Conservation (phyloP, 2,113 vertebrate species). For the Baryphthengus martii region DNA sequence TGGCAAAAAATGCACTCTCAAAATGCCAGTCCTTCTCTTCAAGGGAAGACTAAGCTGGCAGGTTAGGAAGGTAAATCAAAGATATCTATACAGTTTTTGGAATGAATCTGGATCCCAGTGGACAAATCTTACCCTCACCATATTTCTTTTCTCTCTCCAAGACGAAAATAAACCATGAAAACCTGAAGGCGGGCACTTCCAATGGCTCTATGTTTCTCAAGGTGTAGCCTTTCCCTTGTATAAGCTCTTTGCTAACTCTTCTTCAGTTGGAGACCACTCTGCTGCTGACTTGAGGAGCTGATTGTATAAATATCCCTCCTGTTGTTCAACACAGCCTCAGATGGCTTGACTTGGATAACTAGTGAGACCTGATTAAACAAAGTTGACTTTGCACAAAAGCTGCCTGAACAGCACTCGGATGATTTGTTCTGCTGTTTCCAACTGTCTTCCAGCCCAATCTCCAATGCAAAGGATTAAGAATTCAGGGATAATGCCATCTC, state of each 20-base stretch:
- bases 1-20: not conserved
- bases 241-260: not conserved
- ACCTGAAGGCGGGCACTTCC: not conserved
- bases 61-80: not conserved
- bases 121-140: not conserved
- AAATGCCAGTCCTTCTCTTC: not conserved
- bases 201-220: not conserved
- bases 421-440: not conserved
- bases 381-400: not conserved
- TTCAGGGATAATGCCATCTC: not conserved
- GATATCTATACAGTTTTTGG: not conserved
- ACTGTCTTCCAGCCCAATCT: not conserved
- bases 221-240: not conserved
- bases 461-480: not conserved
- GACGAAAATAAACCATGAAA: not conserved
- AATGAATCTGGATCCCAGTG: not conserved
- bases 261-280: rapidly evolving
- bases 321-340: not conserved
- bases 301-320: not conserved
- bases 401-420: not conserved
- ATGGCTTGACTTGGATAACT: not conserved
- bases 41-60: not conserved
- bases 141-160: not conserved
- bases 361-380: not conserved
- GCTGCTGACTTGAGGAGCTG: not conserved